Base-by-base conservation (phyloP, 2,888 invertebrate species). In the Stenodera caucasica region DNA sequence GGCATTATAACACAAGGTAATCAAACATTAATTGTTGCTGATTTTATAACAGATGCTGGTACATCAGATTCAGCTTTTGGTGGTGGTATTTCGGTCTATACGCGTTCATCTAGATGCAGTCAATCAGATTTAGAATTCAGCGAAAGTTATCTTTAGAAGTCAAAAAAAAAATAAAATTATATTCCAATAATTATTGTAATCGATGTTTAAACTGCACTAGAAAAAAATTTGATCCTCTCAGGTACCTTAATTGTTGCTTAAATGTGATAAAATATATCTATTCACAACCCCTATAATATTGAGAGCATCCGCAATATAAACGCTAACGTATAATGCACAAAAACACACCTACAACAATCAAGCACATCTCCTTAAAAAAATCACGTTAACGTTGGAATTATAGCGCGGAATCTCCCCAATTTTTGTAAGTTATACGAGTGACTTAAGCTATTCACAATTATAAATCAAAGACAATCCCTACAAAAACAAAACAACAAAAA, bases 111-210 rank as follows among this genome's bases (percentile, higher is more conserved):
- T 66, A 86, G 91, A 73, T 91, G 91, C 77, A 92, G 91, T 78
- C 90, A 90, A 80, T 92, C 93, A 64, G 92, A 93, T 81, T 87
- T 91, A 77, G 93, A 94, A 80, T 92, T 92, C 81, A 93, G 92
- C 67, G 93, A 93, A 80, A 92, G 93, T 78, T 94, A 93, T 81
- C 85, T 93, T 76, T 93, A 84, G 53, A 37, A 8, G 15, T 40
- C 9, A 40, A 15, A 37, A 14, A 40, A 15, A 40, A 15, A 35
- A 35, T n/a, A n/a, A n/a, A n/a, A n/a, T n/a, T n/a, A n/a, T n/a
- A n/a, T n/a, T n/a, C n/a, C n/a, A n/a, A n/a, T n/a, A n/a, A n/a
- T n/a, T n/a, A n/a, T n/a, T n/a, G n/a, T n/a, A n/a, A n/a, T n/a
- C n/a, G n/a, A n/a, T n/a, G n/a, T n/a, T n/a, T n/a, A n/a, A n/a